Evolutionary conservation across 2,797 vertebrate genomes (phyloP), one percentile per base, ranked within the genome.

Genomic region (Falco concolor): DNA sequence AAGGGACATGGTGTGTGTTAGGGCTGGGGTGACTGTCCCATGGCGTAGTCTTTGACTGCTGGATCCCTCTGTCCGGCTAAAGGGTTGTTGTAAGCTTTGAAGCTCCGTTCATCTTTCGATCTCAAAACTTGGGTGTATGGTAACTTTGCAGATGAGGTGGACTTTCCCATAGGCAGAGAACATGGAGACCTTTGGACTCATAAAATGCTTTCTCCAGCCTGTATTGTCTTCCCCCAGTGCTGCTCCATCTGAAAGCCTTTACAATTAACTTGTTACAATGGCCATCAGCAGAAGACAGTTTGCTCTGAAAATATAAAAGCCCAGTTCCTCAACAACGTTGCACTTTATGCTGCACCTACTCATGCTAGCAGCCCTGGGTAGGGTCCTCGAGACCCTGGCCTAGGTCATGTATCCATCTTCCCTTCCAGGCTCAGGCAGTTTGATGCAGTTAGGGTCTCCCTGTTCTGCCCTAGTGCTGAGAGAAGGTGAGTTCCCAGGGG

Each of bases 61-160:
- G 68, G 63, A 23, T 67, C 69, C 13, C 59, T 61, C 44, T 64
- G 47, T 27, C 23, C 87, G 76, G 22, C 59, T 61, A 3, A 68
- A 34, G 54, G 36, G 53, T 10, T 14, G 3, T 1, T 73, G 69
- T 30, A 54, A 47, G n/a, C 12, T 2, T 52, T 70, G 74, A 15
- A 60, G 78, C 24, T 72, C 56, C 67, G 17, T 22, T 83, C 20
- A 21, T 50, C 24, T 34, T 63, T 4, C 17, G 15, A 15, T 44
- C 50, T 76, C 68, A 16, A 14, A 72, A 64, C 32, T 64, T 2
- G 5, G 14, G 2, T 36, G 5, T 28, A 0, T 36, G 56, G 25
- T 87, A 70, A 38, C 76, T 91, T 52, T 88, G 90, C 36, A 59
- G 59, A 45, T 65, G 70, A 87, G 65, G 34, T 75, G 86, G 52